Percentiles rank a stretch among this genome's conserved stretches.
These are phyloP conservation scores for Carabus problematicus DNA, from an alignment of 2,888 invertebrate genomes.

Conservation along the genomic window DNA sequence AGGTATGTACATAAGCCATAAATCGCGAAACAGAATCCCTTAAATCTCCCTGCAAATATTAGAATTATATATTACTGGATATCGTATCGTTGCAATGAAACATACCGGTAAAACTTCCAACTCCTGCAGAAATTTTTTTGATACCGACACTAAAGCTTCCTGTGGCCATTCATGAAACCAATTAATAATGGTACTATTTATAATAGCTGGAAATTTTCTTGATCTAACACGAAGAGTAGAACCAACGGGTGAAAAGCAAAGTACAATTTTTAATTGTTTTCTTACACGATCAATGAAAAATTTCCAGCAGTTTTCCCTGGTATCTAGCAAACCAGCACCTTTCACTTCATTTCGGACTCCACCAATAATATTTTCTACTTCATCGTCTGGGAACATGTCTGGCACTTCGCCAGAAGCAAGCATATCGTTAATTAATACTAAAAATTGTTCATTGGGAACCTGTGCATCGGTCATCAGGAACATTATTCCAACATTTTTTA, in stretches of 20 bases:
- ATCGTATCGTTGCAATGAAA: constrained; percentile 1
- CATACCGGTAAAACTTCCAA: constrained; percentile 72
- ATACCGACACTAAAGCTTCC: constrained; percentile 93
- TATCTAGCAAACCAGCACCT: constrained; percentile 88
- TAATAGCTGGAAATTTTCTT: constrained; percentile 94
- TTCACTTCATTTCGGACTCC: constrained; percentile 80
- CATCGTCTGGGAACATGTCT: constrained; percentile 94
- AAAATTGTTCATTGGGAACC: constrained; percentile 92
- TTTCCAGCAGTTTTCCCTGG: constrained; percentile 96
- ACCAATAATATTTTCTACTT: constrained; percentile 91
- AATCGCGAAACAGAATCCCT: constrained; percentile 88
- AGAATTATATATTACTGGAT: constrained; percentile 35
- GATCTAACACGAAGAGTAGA: constrained; percentile 90
- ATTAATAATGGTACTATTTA: constrained; percentile 94
- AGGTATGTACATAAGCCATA: constrained; percentile 94
- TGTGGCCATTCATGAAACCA: constrained; percentile 99
- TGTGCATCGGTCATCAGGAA: constrained; percentile 98
- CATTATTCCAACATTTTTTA: constrained; percentile 94
- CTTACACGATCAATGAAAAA: constrained; percentile 96
- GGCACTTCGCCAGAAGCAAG: constrained; percentile 95
- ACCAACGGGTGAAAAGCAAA: constrained; percentile 97
- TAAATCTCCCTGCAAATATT: constrained; percentile 65
- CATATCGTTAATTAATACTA: constrained; percentile 95
- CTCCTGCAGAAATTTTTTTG: constrained; percentile 85
- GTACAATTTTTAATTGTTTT: constrained; percentile 87